These are phyloP conservation scores for Drosophila quadrilineata DNA, from an alignment of 1,140 invertebrate species.

Conservation along the genomic window DNA sequence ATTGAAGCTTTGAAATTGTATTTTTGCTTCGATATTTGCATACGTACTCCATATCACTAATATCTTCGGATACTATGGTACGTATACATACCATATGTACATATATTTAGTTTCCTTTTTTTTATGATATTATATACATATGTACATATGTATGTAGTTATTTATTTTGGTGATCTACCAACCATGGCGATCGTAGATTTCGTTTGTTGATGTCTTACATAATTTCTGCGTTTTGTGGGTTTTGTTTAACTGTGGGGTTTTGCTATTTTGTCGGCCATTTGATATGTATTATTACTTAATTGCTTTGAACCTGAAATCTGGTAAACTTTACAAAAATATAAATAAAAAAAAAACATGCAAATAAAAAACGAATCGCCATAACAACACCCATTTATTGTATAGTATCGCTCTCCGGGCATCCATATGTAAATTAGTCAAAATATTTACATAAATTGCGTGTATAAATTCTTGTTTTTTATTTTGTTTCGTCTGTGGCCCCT, in stretches of 20 bases:
- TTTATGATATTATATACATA: not conserved
- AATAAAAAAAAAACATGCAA: slow-evolving; percentile 1
- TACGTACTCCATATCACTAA: too few species aligned
- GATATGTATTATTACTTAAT: slow-evolving; percentile 78
- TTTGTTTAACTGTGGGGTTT: slow-evolving; percentile 26
- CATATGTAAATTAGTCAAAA: slow-evolving; percentile 38
- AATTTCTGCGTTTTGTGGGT: slow-evolving; percentile 42
- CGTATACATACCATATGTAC: slow-evolving; percentile 6
- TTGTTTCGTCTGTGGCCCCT: too few species aligned
- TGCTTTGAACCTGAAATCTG: slow-evolving; percentile 74
- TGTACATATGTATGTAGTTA: not conserved
- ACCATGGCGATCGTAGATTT: slow-evolving; percentile 50
- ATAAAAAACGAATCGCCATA: slow-evolving; percentile 26
- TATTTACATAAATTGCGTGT: slow-evolving; percentile 51
- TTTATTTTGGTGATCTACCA: slow-evolving; percentile 28
- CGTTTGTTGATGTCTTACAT: slow-evolving; percentile 62
- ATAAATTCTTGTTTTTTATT: slow-evolving; percentile 45
- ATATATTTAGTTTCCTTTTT: not conserved
- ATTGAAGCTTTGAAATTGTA: too few species aligned
- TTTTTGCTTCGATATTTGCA: too few species aligned
- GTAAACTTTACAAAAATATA: not conserved
- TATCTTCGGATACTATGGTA: too few species aligned
- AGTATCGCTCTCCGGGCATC: slow-evolving; percentile 26
- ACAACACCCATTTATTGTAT: slow-evolving; percentile 40
- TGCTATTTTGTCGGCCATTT: slow-evolving; percentile 42